A percentile compares a stretch with the other conserved stretches of the same genome.
Evolutionary conservation across 2,888 invertebrate species (phyloP).

Genomic region (Archips crataeganus): DNA sequence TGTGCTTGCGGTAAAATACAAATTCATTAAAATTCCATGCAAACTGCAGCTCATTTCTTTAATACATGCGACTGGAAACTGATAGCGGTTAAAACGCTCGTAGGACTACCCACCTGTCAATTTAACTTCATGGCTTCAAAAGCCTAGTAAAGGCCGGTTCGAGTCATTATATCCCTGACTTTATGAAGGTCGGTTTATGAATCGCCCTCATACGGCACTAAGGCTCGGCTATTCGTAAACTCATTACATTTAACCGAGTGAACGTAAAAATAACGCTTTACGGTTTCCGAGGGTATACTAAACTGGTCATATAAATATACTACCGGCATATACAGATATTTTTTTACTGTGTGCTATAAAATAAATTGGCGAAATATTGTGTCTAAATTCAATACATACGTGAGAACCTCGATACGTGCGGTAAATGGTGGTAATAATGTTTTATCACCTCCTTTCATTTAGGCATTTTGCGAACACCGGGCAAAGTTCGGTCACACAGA

Average conservation of each 20-base stretch:
- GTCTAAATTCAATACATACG: background rate
- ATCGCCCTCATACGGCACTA: constrained; percentile 22
- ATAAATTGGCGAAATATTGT: background rate
- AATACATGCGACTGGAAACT: no score
- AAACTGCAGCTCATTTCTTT: no score
- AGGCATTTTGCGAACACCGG: no score
- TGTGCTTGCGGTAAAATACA: no score
- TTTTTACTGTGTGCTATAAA: background rate
- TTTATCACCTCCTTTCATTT: background rate
- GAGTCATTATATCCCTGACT: constrained; percentile 22
- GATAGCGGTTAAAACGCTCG: no score
- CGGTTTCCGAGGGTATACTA: background rate
- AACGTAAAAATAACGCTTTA: constrained; percentile 28
- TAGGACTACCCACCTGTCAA: background rate
- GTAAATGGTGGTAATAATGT: background rate
- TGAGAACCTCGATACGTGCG: background rate
- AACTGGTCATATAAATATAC: constrained; percentile 12
- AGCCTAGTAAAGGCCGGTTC: background rate
- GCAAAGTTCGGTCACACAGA: no score
- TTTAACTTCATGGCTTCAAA: constrained; percentile 2
- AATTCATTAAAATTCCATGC: no score
- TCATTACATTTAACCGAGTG: constrained; percentile 26
- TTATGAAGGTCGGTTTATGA: constrained; percentile 34
- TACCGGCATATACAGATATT: constrained; percentile 2
- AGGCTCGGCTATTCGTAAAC: constrained; percentile 1